Percentiles rank a stretch among this genome's conserved stretches.
Evolutionary conservation across 2,113 vertebrate species (phyloP).

Genomic region (Microcebus lehilahytsara): DNA sequence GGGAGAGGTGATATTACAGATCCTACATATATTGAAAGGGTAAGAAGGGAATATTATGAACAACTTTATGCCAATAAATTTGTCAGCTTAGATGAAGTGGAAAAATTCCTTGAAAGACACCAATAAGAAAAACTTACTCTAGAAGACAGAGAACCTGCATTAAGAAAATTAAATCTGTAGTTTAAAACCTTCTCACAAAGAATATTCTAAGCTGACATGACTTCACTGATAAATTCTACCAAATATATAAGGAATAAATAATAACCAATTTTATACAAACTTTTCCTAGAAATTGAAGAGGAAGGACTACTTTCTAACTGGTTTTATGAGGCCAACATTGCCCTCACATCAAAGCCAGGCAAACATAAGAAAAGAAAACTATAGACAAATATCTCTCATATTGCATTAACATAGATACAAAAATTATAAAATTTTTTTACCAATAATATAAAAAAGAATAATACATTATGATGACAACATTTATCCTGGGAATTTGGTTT

Average conservation of each 20-base stretch:
- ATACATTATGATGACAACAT: neutral
- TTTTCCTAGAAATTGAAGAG: neutral
- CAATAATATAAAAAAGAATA: neutral
- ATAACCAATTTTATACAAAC: neutral
- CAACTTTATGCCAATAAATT: conserved; percentile 15
- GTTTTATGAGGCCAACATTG: neutral
- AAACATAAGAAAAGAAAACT: neutral
- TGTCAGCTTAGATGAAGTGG: neutral
- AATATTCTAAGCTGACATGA: neutral
- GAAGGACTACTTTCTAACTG: neutral
- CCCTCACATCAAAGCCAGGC: neutral
- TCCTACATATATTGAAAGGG: neutral
- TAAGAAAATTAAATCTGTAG: neutral
- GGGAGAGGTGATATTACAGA: neutral
- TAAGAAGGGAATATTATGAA: conserved; percentile 3
- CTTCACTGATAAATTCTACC: conserved; percentile 28
- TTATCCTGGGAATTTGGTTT: neutral
- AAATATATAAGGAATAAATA: conserved; percentile 6
- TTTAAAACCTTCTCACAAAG: neutral
- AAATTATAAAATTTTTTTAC: neutral
- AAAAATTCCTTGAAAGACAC: neutral
- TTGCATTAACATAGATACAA: neutral
- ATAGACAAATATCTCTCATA: neutral
- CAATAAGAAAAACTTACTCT: neutral
- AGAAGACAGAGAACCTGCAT: neutral